phyloP scores from a whole-genome alignment of 2,113 vertebrate genomes.

The Proterorhinus semilunaris region DNA sequence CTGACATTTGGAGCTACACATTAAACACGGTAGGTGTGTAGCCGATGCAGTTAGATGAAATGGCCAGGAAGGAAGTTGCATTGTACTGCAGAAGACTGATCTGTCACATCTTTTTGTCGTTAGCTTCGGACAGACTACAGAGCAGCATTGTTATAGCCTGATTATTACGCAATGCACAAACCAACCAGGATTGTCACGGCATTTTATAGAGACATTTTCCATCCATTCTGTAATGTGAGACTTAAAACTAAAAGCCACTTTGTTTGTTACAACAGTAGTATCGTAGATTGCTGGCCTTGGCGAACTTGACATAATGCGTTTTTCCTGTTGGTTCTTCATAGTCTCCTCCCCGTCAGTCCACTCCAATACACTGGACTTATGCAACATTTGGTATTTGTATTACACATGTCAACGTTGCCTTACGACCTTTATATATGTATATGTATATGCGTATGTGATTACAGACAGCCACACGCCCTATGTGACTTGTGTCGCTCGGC shows the following conservation, averaged over 20 bases:
- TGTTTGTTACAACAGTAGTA: neutral
- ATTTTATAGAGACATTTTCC: neutral
- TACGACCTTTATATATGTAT: no score
- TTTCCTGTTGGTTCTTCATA: neutral
- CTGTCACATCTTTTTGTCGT: neutral
- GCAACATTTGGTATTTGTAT: conserved; percentile 12
- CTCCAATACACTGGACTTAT: conserved; percentile 7
- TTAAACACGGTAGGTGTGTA: conserved; percentile 25
- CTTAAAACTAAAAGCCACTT: neutral
- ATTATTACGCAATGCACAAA: neutral
- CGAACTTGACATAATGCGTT: neutral
- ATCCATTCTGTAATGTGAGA: neutral
- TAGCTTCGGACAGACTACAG: neutral
- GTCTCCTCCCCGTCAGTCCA: conserved; percentile 23
- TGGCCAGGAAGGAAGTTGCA: neutral
- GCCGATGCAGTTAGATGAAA: neutral
- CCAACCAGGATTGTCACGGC: neutral
- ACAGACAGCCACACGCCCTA: neutral
- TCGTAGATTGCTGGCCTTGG: neutral
- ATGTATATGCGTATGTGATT: no score
- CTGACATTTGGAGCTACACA: conserved; percentile 4
- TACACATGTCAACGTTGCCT: neutral
- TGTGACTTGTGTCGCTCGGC: neutral
- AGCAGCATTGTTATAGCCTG: neutral
- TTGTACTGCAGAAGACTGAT: neutral